These are phyloP conservation scores for Himalopsyche japonica DNA, from an alignment of 2,888 invertebrate genomes.

Conservation along the genomic window DNA sequence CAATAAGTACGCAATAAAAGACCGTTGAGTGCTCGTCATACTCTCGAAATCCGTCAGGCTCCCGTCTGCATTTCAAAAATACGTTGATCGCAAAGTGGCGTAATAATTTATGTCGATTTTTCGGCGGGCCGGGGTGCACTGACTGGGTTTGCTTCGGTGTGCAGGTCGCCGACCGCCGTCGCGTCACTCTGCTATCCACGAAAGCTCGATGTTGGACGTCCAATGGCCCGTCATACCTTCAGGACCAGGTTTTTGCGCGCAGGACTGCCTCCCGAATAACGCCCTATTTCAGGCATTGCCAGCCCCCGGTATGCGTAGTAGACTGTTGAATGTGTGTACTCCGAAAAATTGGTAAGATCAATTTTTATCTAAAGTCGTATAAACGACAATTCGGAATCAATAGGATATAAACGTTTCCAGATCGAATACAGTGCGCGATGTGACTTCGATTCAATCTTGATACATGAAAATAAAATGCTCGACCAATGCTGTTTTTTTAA, in stretches of 20 bases:
- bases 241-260: not conserved
- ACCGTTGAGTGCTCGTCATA: not conserved
- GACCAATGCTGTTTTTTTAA: no score
- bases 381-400: not conserved
- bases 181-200: not conserved
- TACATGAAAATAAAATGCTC: no score
- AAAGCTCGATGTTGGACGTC: not conserved
- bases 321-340: not conserved
- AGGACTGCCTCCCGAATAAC: not conserved
- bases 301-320: not conserved
- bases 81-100: slow-evolving; percentile 49
- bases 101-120: slow-evolving; percentile 61
- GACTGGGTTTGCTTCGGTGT: slow-evolving; percentile 43
- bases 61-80: not conserved
- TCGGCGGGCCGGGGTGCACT: slow-evolving; percentile 42
- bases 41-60: not conserved
- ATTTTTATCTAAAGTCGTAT: not conserved
- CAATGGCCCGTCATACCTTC: not conserved
- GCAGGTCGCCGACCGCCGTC: slow-evolving; percentile 44
- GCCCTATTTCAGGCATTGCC: not conserved
- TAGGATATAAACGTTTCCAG: not conserved
- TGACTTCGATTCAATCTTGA: no score
- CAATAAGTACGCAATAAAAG: not conserved
- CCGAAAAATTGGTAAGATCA: not conserved
- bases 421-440: not conserved